Evolutionary conservation across 2,888 invertebrate genomes (phyloP), one percentile per base, ranked within the genome.

Genomic region (Seira musarum): DNA sequence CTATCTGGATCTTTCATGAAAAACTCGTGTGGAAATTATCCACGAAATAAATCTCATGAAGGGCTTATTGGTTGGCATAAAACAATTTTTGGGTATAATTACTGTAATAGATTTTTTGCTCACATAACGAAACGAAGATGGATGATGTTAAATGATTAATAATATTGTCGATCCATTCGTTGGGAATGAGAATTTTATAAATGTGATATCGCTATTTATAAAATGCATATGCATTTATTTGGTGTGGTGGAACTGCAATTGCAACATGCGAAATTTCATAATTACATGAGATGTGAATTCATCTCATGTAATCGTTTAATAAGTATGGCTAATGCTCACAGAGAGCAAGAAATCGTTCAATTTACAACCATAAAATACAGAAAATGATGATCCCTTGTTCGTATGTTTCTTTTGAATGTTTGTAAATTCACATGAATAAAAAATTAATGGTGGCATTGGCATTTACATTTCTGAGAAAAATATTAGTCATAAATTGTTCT

Each of bases 231-330:
- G 40, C 40, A 6, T 6, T 13, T 40, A 40, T 40, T 8, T 40
- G 40, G 6, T 40, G 40, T n/a, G n/a, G 13, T 40, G 13, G 6
- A 40, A 40, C 40, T 40, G 13, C 40, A 13, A 40, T 70, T 60
- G 70, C 70, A 70, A 30, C 60, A 60, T 40, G 40, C 13, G 68
- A 24, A 68, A 17, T 70, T 70, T 70, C 70, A 70, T 35, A 70
- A 70, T 49, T 69, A 53, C 57, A 17, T 30, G 40, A 40, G 40
- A 40, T 40, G 40, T 40, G 40, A 40, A 40, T 13, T 40, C 40
- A 40, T 40, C 40, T 40, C 40, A 40, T 8, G 40, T 40, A 40
- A 8, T 40, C 40, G 40, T 13, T 6, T 40, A 40, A n/a, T n/a
- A n/a, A n/a, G n/a, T n/a, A n/a, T n/a, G n/a, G n/a, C n/a, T n/a